Percentiles rank a stretch among this genome's conserved stretches.
Evolutionary conservation across 2,797 vertebrate genomes (phyloP).

Genomic region (Coregonus sp.): DNA sequence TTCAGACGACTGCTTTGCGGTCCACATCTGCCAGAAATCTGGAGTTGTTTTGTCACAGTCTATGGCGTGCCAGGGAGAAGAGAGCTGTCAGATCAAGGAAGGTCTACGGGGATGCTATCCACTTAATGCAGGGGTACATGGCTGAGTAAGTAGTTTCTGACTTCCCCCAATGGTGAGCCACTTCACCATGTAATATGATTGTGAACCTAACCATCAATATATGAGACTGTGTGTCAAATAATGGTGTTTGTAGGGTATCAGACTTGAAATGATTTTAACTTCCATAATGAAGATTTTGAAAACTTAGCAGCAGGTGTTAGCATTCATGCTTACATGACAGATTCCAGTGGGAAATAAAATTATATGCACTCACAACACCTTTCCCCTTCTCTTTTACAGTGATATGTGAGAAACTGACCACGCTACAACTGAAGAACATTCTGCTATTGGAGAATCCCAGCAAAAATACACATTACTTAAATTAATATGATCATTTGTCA

Average conservation of each 20-base stretch:
- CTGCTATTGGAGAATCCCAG: neutral
- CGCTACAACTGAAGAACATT: neutral
- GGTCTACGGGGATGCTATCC: conserved; percentile 68
- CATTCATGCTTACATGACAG: too few relatives aligned
- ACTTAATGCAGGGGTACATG: conserved; percentile 65
- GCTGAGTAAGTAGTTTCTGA: conserved; percentile 60
- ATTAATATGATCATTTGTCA: neutral
- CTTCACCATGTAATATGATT: conserved; percentile 31
- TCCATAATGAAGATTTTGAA: neutral
- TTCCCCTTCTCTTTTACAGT: neutral
- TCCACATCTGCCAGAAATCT: conserved; percentile 38
- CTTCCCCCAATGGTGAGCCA: conserved; percentile 65
- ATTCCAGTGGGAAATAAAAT: neutral
- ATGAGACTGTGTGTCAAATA: neutral
- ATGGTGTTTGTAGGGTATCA: neutral
- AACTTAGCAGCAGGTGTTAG: too few relatives aligned
- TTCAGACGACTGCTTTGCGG: conserved; percentile 40
- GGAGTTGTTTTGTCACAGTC: conserved; percentile 45
- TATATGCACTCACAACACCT: neutral
- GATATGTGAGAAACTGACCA: neutral
- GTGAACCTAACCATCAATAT: neutral
- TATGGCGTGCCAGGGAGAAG: conserved; percentile 45
- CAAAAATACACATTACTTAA: neutral
- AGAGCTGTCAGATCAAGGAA: conserved; percentile 61
- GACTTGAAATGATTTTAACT: neutral